Evolutionary conservation across 2,797 vertebrate species (phyloP).

Genomic region (Muraenolepis orangiensis): DNA sequence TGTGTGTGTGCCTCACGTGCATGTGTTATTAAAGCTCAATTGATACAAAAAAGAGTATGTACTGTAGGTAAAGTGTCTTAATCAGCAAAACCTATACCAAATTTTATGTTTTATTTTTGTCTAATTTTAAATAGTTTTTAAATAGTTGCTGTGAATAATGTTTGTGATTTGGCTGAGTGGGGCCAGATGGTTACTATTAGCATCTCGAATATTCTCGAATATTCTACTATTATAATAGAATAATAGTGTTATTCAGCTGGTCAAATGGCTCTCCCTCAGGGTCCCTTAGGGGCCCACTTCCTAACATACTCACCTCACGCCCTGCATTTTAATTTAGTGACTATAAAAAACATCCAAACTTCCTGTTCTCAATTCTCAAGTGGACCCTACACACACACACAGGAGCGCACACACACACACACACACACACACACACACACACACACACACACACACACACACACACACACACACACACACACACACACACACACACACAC

Average conservation of each 20-base stretch:
- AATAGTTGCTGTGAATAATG: neutral
- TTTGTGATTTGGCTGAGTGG: neutral
- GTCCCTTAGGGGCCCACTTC: neutral
- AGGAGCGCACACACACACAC: no score
- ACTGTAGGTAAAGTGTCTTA: neutral
- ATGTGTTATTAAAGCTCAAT: conserved; percentile 3
- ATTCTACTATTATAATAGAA: no score
- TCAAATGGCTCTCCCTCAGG: conserved; percentile 10
- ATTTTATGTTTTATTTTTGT: neutral
- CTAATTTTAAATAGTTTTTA: neutral
- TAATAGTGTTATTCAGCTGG: conserved; percentile 31
- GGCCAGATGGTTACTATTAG: conserved; percentile 13
- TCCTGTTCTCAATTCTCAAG: neutral
- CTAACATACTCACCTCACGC: neutral
- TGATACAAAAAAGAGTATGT: neutral
- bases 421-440: no score
- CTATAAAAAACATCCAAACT: neutral
- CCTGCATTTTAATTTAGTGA: neutral
- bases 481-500: no score
- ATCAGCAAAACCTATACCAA: neutral
- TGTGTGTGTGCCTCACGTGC: no score
- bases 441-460: no score
- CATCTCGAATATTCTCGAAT: no score
- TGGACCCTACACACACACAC: neutral
- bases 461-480: no score